phyloP scores from a whole-genome alignment of 1,140 invertebrate genomes.

The Cotesia chilonis region DNA sequence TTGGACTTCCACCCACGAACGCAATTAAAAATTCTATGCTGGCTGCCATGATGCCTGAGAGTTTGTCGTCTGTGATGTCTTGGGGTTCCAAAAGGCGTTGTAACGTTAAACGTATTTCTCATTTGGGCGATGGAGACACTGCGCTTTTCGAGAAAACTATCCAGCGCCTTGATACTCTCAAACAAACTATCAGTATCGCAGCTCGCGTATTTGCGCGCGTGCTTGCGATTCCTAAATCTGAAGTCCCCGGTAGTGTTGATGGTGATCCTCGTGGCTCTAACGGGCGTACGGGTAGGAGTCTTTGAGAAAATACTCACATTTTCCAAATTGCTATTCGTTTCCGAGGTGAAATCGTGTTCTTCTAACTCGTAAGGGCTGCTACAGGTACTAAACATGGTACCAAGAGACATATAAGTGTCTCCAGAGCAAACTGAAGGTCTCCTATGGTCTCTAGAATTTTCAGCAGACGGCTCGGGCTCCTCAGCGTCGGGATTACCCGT shows the following conservation, averaged over 20 bases:
- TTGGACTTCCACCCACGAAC: slow-evolving; percentile 26
- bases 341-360: slow-evolving; percentile 48
- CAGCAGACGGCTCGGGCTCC: slow-evolving; percentile 41
- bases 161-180: slow-evolving; percentile 54
- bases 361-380: slow-evolving; percentile 51
- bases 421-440: slow-evolving; percentile 49
- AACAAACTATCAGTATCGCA: slow-evolving; percentile 53
- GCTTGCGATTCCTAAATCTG: slow-evolving; percentile 4
- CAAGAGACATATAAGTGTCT: slow-evolving; percentile 48
- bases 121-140: slow-evolving; percentile 23
- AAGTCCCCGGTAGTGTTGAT: not conserved
- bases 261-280: not conserved
- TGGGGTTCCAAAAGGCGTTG: slow-evolving; percentile 52
- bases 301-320: slow-evolving; percentile 33
- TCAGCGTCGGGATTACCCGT: slow-evolving; percentile 40
- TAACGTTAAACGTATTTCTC: slow-evolving; percentile 38
- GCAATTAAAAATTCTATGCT: slow-evolving; percentile 18
- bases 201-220: slow-evolving; percentile 33
- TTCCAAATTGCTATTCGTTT: slow-evolving; percentile 44
- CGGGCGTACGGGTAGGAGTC: slow-evolving; percentile 35
- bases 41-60: not conserved
- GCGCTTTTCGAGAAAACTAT: slow-evolving; percentile 50
- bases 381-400: slow-evolving; percentile 43
- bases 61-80: slow-evolving; percentile 36
- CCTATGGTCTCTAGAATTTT: slow-evolving; percentile 31